A percentile compares a stretch with the other conserved stretches of the same genome.
phyloP scores from a whole-genome alignment of 1,140 invertebrate genomes.

The Latrodectus geometricus region DNA sequence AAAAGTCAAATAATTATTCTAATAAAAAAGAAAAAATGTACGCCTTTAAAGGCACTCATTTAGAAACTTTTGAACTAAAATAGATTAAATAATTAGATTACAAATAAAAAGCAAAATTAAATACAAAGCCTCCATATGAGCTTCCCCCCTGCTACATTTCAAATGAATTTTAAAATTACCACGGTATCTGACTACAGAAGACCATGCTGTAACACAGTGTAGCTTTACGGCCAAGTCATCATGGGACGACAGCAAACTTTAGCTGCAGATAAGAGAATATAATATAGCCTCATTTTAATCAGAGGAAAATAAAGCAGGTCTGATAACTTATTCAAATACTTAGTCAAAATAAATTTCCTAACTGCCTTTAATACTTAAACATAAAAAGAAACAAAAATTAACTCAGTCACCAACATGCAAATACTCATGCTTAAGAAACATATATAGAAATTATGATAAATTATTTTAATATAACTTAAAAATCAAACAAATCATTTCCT shows the following conservation, averaged over 20 bases:
- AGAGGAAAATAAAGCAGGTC: constrained; percentile 28
- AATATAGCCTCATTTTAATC: constrained; percentile 47
- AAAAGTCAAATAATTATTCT: too few relatives aligned
- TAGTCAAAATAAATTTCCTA: too few relatives aligned
- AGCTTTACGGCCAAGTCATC: constrained; percentile 39
- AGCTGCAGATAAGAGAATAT: constrained; percentile 55
- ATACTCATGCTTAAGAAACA: too few relatives aligned
- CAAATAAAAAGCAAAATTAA: background rate
- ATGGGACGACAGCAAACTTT: constrained; percentile 22
- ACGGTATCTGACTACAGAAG: constrained; percentile 17
- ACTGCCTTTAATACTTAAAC: too few relatives aligned
- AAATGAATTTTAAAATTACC: constrained; percentile 56
- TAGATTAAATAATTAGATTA: background rate
- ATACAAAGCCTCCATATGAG: background rate
- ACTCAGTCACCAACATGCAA: too few relatives aligned
- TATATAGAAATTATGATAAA: too few relatives aligned
- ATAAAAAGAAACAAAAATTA: too few relatives aligned
- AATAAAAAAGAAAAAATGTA: too few relatives aligned
- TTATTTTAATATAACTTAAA: too few relatives aligned
- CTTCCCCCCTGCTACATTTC: constrained; percentile 17
- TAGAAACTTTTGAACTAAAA: too few relatives aligned
- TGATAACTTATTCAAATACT: background rate
- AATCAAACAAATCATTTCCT: too few relatives aligned
- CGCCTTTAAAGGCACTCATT: too few relatives aligned
- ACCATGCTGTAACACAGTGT: constrained; percentile 38